Evolutionary conservation across 2,797 vertebrate genomes (phyloP).

Genomic region (Anolis apletophallus): DNA sequence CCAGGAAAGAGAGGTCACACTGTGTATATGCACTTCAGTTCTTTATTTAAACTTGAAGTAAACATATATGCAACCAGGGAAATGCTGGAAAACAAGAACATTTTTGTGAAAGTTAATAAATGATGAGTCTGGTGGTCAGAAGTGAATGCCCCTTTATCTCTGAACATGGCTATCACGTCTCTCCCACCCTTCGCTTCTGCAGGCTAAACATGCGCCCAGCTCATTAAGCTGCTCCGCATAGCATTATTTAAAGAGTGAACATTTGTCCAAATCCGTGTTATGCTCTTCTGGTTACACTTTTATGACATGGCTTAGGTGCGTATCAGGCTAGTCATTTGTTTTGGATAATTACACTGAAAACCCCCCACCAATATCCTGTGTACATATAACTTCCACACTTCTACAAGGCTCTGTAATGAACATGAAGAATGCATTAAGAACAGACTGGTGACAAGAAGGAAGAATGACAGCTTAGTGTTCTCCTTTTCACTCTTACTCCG

Average conservation of each 20-base stretch:
- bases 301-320: not conserved
- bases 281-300: not conserved
- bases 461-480: not conserved
- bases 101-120: not conserved
- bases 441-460: not conserved
- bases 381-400: not conserved
- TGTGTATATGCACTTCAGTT: not conserved
- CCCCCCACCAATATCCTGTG: no score
- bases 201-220: no score
- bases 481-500: not conserved
- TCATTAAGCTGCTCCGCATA: no score
- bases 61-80: conserved; percentile 22
- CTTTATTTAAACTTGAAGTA: conserved; percentile 31
- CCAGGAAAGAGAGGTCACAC: conserved; percentile 5
- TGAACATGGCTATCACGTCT: no score
- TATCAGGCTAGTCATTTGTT: no score
- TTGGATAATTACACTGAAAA: no score
- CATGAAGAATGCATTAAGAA: not conserved
- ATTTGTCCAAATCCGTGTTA: not conserved
- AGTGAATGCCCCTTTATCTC: not conserved
- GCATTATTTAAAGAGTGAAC: not conserved
- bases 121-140: not conserved
- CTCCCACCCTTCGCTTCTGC: no score
- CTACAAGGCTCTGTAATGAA: not conserved
- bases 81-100: not conserved